These are phyloP conservation scores for Caerostris darwini DNA, from an alignment of 1,140 invertebrate species.

Conservation along the genomic window DNA sequence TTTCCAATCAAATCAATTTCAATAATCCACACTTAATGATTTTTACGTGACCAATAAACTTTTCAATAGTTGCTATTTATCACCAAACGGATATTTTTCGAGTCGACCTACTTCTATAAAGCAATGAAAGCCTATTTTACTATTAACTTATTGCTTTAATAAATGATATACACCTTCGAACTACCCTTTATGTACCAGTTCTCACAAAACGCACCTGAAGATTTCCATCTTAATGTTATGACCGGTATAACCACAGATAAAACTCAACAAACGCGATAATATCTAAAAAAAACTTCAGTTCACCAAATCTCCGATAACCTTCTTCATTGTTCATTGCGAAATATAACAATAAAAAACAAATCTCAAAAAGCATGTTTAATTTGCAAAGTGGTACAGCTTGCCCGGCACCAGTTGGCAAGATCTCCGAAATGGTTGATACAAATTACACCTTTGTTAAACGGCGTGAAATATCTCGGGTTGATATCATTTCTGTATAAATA, in stretches of 20 bases:
- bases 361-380: background rate
- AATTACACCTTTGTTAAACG: background rate
- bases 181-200: background rate
- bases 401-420: background rate
- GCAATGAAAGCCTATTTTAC: background rate
- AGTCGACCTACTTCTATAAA: background rate
- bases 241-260: background rate
- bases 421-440: background rate
- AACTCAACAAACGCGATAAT: background rate
- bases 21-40: too few relatives aligned
- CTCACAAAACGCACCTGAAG: background rate
- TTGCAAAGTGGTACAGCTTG: background rate
- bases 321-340: background rate
- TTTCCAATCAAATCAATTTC: too few relatives aligned
- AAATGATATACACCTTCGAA: background rate
- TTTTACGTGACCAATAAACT: too few relatives aligned
- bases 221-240: background rate
- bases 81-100: background rate
- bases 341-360: background rate
- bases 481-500: conserved; percentile 14
- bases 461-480: background rate
- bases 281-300: background rate
- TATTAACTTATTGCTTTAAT: background rate
- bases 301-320: background rate
- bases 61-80: too few relatives aligned